Conservation (phyloP, 92 coral and sea anemone species). For the Hydrozoanthus gracilis region DNA sequence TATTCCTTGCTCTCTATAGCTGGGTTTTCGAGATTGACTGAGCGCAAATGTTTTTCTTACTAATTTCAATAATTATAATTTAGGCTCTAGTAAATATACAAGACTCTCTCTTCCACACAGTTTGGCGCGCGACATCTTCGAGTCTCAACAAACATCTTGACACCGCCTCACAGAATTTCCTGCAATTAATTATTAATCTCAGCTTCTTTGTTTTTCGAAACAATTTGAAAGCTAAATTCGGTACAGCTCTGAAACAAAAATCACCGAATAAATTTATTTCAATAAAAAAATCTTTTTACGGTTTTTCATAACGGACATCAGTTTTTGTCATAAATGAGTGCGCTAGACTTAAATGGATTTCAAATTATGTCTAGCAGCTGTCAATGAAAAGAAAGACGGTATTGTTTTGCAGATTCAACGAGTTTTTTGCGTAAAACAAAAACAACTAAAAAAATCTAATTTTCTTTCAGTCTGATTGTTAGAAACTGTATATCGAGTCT, state of each 20-base stretch:
- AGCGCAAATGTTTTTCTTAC: conserved; percentile 4
- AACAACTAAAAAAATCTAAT: conserved; percentile 3
- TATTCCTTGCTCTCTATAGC: not conserved
- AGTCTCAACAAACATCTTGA: conserved; percentile 18
- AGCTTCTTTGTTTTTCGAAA: conserved; percentile 2
- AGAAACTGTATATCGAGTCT: not conserved
- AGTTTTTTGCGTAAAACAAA: conserved; percentile 2
- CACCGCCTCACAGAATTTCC: conserved; percentile 27
- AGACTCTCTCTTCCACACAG: not conserved
- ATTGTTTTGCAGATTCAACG: conserved; percentile 23
- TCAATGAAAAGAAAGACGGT: not conserved
- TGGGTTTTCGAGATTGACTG: not conserved
- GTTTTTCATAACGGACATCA: not conserved
- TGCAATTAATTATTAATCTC: conserved; percentile 36
- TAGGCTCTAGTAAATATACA: conserved; percentile 13
- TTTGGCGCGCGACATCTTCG: not conserved
- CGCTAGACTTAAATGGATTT: not conserved
- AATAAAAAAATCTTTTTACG: not conserved
- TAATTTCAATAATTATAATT: conserved; percentile 7
- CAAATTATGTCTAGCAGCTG: conserved; percentile 4
- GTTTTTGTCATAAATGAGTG: not conserved
- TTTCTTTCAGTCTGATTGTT: conserved; percentile 8
- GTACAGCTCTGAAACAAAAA: not conserved
- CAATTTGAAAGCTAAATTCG: conserved; percentile 8
- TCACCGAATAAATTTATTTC: not conserved